These are phyloP conservation scores for Polydrusus pterygomalis DNA, from an alignment of 2,888 invertebrate genomes.

Conservation along the genomic window DNA sequence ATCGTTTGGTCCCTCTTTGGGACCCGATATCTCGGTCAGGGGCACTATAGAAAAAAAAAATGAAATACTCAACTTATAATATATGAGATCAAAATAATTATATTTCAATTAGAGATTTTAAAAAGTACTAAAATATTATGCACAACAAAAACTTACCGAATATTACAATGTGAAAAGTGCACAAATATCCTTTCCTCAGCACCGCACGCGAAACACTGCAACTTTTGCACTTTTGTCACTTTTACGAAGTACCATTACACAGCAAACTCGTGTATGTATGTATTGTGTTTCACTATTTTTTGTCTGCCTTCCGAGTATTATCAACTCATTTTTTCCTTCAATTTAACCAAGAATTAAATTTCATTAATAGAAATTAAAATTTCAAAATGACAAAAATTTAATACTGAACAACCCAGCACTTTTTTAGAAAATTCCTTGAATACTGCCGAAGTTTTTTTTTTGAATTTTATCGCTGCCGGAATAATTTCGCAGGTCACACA, in stretches of 20 bases:
- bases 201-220: conserved; percentile 16
- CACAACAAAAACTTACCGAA: background rate
- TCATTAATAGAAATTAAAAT: background rate
- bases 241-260: conserved; percentile 23
- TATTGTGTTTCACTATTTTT: conserved; percentile 21
- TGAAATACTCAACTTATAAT: too few relatives aligned
- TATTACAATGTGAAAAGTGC: conserved; percentile 1
- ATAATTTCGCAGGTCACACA: conserved; percentile 42
- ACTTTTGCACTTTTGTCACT: conserved; percentile 31
- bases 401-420: background rate
- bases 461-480: conserved; percentile 5
- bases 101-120: too few relatives aligned
- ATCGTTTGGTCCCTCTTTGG: too few relatives aligned
- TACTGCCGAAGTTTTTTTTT: conserved; percentile 18
- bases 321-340: conserved; percentile 23
- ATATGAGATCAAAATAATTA: too few relatives aligned
- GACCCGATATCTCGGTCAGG: too few relatives aligned
- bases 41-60: too few relatives aligned
- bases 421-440: conserved; percentile 7
- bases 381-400: background rate
- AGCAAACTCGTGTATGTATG: conserved; percentile 21
- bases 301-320: conserved; percentile 3
- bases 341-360: background rate
- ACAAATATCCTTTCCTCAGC: conserved; percentile 21
- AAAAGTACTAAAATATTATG: too few relatives aligned